These are phyloP conservation scores for Notarius lentiginosus DNA, from an alignment of 2,113 vertebrate genomes.

Conservation along the genomic window DNA sequence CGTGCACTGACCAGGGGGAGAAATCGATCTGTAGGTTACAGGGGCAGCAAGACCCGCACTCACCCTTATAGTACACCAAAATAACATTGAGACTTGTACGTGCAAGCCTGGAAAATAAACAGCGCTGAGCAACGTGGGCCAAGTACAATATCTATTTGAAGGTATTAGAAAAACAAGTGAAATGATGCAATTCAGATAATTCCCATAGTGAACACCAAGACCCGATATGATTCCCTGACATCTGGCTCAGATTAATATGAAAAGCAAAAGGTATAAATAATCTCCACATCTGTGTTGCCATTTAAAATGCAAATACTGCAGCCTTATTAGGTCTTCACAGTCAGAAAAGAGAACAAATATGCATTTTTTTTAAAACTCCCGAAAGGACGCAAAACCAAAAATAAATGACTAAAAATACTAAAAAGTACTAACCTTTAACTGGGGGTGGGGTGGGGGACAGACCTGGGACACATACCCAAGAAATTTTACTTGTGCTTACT, in stretches of 20 bases:
- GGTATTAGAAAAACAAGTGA: not conserved
- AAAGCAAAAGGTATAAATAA: not conserved
- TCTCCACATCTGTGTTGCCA: not conserved
- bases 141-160: slow-evolving; percentile 32
- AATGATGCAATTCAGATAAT: not conserved
- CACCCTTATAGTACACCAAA: not conserved
- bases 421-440: not conserved
- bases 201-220: not conserved
- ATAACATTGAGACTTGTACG: not conserved
- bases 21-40: not conserved
- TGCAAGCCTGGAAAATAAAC: slow-evolving; percentile 20
- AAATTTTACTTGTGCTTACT: not conserved
- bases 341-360: not conserved
- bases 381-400: not conserved
- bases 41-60: not conserved
- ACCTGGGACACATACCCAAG: not conserved
- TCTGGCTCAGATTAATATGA: not conserved
- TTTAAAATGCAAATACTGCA: not conserved
- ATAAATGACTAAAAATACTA: not conserved
- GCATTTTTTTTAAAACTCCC: not conserved
- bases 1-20: not conserved
- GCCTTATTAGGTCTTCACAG: not conserved
- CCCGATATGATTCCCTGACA: not conserved
- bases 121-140: slow-evolving; percentile 5
- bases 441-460: too few species aligned